A percentile compares a stretch with the other conserved stretches of the same genome.
Conservation (phyloP, 92 coral and sea anemone genomes). For the Umimayanthus chanpuru region DNA sequence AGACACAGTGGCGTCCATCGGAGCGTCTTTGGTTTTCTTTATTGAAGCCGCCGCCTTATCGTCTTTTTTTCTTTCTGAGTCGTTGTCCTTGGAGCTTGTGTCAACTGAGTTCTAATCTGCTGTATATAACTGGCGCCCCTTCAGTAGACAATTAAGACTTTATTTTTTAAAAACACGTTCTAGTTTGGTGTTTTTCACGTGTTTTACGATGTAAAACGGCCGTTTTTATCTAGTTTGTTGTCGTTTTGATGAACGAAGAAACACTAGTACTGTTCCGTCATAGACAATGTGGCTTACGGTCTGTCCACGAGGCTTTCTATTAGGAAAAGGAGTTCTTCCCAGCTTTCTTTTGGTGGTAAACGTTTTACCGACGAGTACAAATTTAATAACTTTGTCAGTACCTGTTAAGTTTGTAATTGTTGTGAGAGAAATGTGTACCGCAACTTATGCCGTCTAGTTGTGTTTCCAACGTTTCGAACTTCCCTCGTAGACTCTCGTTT, state of each 20-base stretch:
- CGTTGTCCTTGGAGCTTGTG: not conserved
- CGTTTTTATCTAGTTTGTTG: too few relatives aligned
- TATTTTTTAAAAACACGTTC: not conserved
- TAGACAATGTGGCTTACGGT: too few relatives aligned
- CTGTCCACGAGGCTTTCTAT: too few relatives aligned
- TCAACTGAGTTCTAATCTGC: not conserved
- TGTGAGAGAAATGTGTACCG: not conserved
- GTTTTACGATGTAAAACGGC: not conserved
- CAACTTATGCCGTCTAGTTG: not conserved
- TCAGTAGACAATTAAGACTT: not conserved
- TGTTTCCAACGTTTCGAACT: not conserved
- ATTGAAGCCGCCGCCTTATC: constrained; percentile 21
- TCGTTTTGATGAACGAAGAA: too few relatives aligned
- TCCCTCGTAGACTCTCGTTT: not conserved
- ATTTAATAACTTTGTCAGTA: too few relatives aligned
- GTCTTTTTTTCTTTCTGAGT: not conserved
- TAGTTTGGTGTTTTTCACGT: not conserved
- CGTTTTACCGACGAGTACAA: too few relatives aligned
- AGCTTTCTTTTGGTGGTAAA: too few relatives aligned
- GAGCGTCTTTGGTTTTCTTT: not conserved
- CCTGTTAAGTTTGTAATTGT: too few relatives aligned
- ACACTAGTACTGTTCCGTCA: too few relatives aligned
- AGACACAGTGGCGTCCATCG: constrained; percentile 28
- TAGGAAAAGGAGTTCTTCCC: too few relatives aligned
- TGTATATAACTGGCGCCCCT: not conserved